These are phyloP conservation scores for Epinephelus malabaricus DNA, from an alignment of 2,797 vertebrate genomes.

Conservation along the genomic window DNA sequence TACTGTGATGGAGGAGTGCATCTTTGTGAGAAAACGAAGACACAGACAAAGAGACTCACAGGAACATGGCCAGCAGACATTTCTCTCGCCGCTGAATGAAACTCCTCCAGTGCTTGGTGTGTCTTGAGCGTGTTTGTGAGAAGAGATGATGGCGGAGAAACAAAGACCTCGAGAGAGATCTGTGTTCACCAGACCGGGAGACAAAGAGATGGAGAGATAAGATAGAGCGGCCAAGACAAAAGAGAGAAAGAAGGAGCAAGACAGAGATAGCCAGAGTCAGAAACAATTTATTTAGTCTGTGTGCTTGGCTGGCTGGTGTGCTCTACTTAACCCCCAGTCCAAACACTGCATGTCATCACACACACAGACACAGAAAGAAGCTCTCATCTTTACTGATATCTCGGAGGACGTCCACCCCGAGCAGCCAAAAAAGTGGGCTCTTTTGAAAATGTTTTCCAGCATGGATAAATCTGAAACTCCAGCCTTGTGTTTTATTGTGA, in stretches of 20 bases:
- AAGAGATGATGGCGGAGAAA: slow-evolving; percentile 55
- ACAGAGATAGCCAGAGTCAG: slow-evolving; percentile 53
- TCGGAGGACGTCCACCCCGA: slow-evolving; percentile 8
- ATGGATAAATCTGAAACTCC: slow-evolving; percentile 19
- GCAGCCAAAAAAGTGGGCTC: neutral
- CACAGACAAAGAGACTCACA: slow-evolving; percentile 36
- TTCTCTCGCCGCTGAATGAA: slow-evolving; percentile 58
- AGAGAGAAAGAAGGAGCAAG: slow-evolving; percentile 41
- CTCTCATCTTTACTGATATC: slow-evolving; percentile 35
- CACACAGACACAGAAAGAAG: slow-evolving; percentile 23
- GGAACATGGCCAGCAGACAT: slow-evolving; percentile 37
- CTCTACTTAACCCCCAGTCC: slow-evolving; percentile 61
- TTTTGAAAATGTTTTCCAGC: slow-evolving; percentile 27
- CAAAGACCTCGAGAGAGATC: slow-evolving; percentile 67
- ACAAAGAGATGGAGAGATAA: slow-evolving; percentile 72
- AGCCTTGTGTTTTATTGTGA: slow-evolving; percentile 16
- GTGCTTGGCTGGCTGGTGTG: slow-evolving; percentile 59
- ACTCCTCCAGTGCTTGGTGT: slow-evolving; percentile 33
- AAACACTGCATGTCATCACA: slow-evolving; percentile 48
- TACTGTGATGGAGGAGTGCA: slow-evolving; percentile 30
- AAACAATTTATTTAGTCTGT: slow-evolving; percentile 68
- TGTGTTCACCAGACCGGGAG: slow-evolving; percentile 62
- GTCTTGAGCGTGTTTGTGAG: slow-evolving; percentile 29
- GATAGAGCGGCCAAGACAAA: slow-evolving; percentile 53
- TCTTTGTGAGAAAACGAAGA: slow-evolving; percentile 25